A percentile compares a stretch with the other conserved stretches of the same genome.
phyloP scores from a whole-genome alignment of 2,797 vertebrate species.

The Falco columbarius region DNA sequence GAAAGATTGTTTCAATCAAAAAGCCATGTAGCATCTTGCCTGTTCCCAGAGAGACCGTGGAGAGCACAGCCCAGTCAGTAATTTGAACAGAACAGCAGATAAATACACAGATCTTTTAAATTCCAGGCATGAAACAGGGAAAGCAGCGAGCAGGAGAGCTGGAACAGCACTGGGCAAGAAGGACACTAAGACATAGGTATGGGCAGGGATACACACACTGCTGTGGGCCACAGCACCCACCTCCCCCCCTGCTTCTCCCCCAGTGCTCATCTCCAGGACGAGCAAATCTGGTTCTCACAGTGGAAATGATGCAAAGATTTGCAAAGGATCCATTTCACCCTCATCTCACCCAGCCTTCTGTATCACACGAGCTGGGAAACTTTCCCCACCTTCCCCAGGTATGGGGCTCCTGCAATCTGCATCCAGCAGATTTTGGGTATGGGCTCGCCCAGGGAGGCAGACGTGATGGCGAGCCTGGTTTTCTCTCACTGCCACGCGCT shows the following conservation, averaged over 20 bases:
- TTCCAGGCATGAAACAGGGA: background rate
- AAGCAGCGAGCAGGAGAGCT: background rate
- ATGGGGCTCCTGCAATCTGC: background rate
- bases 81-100: background rate
- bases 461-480: rapidly evolving
- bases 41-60: background rate
- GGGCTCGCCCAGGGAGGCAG: background rate
- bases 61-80: background rate
- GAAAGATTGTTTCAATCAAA: constrained; percentile 51
- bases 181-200: rapidly evolving
- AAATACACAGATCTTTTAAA: background rate
- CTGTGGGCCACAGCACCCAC: background rate
- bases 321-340: rapidly evolving
- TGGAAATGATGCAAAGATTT: background rate
- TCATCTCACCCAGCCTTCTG: rapidly evolving
- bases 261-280: rapidly evolving
- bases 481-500: background rate
- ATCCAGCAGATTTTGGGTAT: rapidly evolving
- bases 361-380: rapidly evolving
- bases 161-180: background rate
- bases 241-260: background rate
- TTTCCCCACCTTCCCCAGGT: background rate
- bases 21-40: background rate
- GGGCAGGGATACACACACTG: rapidly evolving
- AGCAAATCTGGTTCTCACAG: rapidly evolving